Evolutionary conservation across 2,797 vertebrate genomes (phyloP).

Genomic region (Ispidina lecontei): DNA sequence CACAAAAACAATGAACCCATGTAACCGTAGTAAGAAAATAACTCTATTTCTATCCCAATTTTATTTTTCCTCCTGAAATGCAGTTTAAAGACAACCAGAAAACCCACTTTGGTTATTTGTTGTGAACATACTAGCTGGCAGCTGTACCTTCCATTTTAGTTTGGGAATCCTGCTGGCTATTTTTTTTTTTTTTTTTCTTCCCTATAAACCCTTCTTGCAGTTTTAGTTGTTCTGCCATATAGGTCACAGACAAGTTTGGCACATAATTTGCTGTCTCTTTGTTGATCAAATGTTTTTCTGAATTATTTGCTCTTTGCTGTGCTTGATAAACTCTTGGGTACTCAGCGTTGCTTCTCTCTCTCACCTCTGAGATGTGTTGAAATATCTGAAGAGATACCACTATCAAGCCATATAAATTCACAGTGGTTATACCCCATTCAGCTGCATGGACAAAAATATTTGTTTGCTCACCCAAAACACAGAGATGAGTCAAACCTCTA

Average conservation of each 20-base stretch:
- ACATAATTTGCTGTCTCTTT: neutral
- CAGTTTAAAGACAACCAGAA: neutral
- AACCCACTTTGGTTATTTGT: accelerated
- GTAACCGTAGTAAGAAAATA: neutral
- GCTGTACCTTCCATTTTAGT: slow-evolving; percentile 14
- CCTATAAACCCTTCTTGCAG: neutral
- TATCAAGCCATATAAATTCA: neutral
- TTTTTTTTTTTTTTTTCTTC: neutral
- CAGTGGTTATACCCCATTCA: neutral
- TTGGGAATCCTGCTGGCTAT: neutral
- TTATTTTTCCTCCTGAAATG: neutral
- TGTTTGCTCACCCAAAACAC: neutral
- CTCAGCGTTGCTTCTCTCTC: neutral
- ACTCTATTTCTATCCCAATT: neutral
- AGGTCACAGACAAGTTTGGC: slow-evolving; percentile 1
- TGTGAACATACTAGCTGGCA: neutral
- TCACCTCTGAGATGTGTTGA: neutral
- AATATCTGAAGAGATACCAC: neutral
- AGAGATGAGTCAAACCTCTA: neutral
- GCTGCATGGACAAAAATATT: neutral
- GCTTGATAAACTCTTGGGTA: neutral
- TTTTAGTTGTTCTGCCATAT: slow-evolving; percentile 7
- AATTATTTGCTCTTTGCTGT: neutral
- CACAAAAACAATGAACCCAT: neutral
- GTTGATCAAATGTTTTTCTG: slow-evolving; percentile 10